Conservation (phyloP, 1,140 invertebrate genomes). For the Drosophila sturtevanti region DNA sequence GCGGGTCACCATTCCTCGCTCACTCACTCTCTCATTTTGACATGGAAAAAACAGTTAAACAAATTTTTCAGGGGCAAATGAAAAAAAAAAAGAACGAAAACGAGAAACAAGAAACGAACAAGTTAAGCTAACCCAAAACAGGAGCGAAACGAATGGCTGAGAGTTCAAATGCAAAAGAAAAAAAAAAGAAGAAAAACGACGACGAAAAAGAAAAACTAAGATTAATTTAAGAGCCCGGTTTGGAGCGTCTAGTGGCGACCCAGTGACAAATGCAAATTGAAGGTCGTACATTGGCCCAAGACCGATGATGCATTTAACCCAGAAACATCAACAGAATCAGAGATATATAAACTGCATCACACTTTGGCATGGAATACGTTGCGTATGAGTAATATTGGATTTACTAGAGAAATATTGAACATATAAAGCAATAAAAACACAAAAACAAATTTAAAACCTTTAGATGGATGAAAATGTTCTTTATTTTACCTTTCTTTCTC, state of each 20-base stretch:
- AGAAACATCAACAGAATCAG: conserved; percentile 34
- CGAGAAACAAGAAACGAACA: neutral
- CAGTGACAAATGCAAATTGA: conserved; percentile 38
- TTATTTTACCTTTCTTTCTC: neutral
- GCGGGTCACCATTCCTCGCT: neutral
- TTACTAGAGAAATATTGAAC: too few species aligned
- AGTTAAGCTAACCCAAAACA: too few species aligned
- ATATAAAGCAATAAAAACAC: too few species aligned
- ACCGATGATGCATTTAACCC: conserved; percentile 53
- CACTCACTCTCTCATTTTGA: conserved; percentile 28
- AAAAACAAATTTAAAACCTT: neutral
- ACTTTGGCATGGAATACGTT: conserved; percentile 25
- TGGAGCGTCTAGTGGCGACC: conserved; percentile 33
- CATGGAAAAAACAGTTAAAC: conserved; percentile 44
- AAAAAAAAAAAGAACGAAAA: conserved; percentile 11
- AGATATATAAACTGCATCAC: conserved; percentile 6
- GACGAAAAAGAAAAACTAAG: neutral
- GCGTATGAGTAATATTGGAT: conserved; percentile 55
- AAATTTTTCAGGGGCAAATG: conserved; percentile 49
- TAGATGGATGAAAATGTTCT: neutral
- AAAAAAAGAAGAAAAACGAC: neutral
- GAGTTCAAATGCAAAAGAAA: neutral
- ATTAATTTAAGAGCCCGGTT: conserved; percentile 10
- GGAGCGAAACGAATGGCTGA: neutral
- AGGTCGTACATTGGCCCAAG: conserved; percentile 67